A percentile compares a stretch with the other conserved stretches of the same genome.
Evolutionary conservation across 2,113 vertebrate species (phyloP).

Genomic region (Pogonocichla stellata): DNA sequence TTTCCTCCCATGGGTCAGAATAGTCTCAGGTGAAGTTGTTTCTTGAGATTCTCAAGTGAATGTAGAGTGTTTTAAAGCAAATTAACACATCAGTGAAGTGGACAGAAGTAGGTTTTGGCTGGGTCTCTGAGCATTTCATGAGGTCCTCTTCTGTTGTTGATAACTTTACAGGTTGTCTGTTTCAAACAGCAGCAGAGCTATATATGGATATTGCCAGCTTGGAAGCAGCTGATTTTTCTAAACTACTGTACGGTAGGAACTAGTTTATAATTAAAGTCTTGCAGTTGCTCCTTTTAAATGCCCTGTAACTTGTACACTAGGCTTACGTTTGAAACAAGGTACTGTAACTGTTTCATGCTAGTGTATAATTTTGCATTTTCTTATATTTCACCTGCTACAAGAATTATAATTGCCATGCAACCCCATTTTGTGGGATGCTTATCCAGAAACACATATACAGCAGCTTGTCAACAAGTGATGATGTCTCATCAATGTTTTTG

Average conservation of each 20-base stretch:
- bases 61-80: conserved; percentile 38
- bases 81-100: conserved; percentile 56
- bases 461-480: neutral
- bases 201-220: conserved; percentile 61
- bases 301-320: conserved; percentile 45
- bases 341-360: conserved; percentile 53
- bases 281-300: conserved; percentile 62
- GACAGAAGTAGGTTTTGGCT: conserved; percentile 43
- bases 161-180: conserved; percentile 73
- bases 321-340: conserved; percentile 23
- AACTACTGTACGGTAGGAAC: conserved; percentile 64
- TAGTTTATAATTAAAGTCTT: conserved; percentile 66
- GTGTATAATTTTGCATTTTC: conserved; percentile 63
- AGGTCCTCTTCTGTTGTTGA: conserved; percentile 72
- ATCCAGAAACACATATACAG: neutral
- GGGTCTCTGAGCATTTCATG: conserved; percentile 72
- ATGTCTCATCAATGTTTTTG: neutral
- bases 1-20: neutral
- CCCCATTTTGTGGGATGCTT: neutral
- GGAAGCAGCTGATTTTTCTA: conserved; percentile 63
- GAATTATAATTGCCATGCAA: neutral
- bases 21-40: neutral
- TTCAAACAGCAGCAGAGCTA: conserved; percentile 68
- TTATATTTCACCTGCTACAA: conserved; percentile 49
- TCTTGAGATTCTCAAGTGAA: conserved; percentile 18